Conservation (phyloP, 1,140 invertebrate species). For the Capitella teleta region DNA sequence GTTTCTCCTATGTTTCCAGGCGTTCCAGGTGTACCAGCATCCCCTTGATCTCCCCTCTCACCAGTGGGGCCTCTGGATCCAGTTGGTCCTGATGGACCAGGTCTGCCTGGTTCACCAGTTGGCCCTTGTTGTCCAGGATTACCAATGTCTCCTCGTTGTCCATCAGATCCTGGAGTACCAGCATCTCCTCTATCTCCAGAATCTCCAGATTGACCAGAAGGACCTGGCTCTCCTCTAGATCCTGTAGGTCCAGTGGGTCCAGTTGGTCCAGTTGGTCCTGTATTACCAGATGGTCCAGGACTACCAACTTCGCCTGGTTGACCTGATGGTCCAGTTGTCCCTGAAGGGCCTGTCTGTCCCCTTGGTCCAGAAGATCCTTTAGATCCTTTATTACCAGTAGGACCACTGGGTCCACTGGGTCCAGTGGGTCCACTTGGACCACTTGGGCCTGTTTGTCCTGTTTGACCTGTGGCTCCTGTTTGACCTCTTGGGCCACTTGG, state of each 20-base stretch:
- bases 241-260: neutral
- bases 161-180: conserved; percentile 25
- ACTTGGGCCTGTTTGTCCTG: conserved; percentile 5
- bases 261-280: conserved; percentile 7
- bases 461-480: conserved; percentile 2
- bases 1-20: conserved; percentile 6
- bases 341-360: conserved; percentile 11
- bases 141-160: conserved; percentile 1
- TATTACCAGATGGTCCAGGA: neutral
- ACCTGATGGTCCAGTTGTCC: conserved; percentile 4
- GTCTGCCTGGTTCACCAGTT: conserved; percentile 2
- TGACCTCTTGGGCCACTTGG: conserved; percentile 7
- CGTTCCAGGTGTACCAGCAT: neutral
- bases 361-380: conserved; percentile 1
- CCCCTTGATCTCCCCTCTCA: neutral
- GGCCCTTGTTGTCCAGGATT: neutral
- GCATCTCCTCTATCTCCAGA: conserved; percentile 22
- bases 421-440: conserved; percentile 4
- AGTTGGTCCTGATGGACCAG: conserved; percentile 3
- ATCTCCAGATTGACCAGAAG: conserved; percentile 50
- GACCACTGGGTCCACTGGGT: neutral
- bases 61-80: neutral
- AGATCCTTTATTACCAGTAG: conserved; percentile 7
- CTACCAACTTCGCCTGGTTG: too few species aligned
- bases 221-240: conserved; percentile 46